A percentile compares a stretch with the other conserved stretches of the same genome.
Conservation (phyloP, 2,888 invertebrate genomes). For the Drosophila meridiana region DNA sequence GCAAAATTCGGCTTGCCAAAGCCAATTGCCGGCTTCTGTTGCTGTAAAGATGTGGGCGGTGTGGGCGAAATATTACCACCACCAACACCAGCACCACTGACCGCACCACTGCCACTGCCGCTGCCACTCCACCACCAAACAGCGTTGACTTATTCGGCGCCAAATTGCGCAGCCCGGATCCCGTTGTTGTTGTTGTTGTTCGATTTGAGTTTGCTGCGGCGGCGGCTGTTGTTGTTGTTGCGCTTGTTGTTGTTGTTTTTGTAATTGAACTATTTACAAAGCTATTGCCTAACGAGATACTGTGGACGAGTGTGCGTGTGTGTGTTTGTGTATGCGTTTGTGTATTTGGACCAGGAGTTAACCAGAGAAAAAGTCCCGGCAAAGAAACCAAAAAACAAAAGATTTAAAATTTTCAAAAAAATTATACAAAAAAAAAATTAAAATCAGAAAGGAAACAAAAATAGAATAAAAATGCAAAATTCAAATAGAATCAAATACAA, state of each 20-base stretch:
- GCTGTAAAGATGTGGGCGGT: conserved; percentile 37
- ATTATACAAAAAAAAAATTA: conserved; percentile 33
- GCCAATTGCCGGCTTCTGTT: conserved; percentile 82
- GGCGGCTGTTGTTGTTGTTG: conserved; percentile 44
- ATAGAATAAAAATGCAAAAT: conserved; percentile 1
- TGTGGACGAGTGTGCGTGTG: conserved; percentile 60
- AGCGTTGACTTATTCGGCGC: conserved; percentile 84
- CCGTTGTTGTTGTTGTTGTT: conserved; percentile 36
- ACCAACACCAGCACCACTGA: conserved; percentile 36
- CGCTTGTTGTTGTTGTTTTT: conserved; percentile 64
- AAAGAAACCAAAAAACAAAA: conserved; percentile 61
- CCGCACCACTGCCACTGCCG: conserved; percentile 24
- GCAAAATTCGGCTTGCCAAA: conserved; percentile 94
- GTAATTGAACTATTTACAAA: conserved; percentile 84
- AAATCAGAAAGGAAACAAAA: neutral
- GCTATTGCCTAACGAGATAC: conserved; percentile 84
- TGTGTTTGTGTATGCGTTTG: conserved; percentile 32
- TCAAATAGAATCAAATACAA: conserved; percentile 20
- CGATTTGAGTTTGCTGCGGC: conserved; percentile 38
- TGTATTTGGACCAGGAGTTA: conserved; percentile 37
- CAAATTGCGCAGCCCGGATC: conserved; percentile 70
- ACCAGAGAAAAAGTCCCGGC: conserved; percentile 61
- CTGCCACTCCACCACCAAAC: conserved; percentile 71
- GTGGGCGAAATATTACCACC: conserved; percentile 50
- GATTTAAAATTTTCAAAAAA: conserved; percentile 34